A percentile compares a stretch with the other conserved stretches of the same genome.
These are phyloP conservation scores for Trachymyrmex cornetzi DNA, from an alignment of 1,140 invertebrate species.

Conservation along the genomic window DNA sequence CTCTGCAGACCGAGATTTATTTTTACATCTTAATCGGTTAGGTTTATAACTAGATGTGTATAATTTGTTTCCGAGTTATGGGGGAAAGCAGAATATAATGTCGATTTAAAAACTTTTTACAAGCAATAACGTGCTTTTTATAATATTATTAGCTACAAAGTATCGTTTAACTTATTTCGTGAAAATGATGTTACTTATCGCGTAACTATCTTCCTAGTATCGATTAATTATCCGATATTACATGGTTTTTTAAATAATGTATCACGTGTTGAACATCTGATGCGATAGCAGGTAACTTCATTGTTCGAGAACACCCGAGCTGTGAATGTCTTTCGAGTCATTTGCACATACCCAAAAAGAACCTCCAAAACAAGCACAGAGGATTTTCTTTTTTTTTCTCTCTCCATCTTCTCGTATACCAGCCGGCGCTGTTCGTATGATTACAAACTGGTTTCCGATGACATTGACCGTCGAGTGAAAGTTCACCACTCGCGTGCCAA, in stretches of 20 bases:
- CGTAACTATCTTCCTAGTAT: neutral
- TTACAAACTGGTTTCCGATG: constrained; percentile 76
- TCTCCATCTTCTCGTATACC: neutral
- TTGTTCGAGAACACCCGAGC: neutral
- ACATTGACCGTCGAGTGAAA: constrained; percentile 82
- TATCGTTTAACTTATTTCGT: neutral
- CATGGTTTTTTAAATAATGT: neutral
- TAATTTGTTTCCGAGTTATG: neutral
- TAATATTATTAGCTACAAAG: neutral
- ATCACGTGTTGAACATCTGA: neutral
- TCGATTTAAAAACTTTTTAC: neutral
- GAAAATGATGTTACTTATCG: neutral
- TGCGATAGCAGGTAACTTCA: neutral
- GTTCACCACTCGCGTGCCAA: constrained; percentile 62
- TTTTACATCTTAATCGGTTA: neutral
- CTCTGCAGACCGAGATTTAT: neutral
- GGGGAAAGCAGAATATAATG: neutral
- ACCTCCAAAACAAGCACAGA: neutral
- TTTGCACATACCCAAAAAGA: neutral
- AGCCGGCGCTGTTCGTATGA: neutral
- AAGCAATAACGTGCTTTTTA: neutral
- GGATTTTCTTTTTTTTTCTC: neutral
- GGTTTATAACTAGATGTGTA: neutral
- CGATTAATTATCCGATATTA: neutral
- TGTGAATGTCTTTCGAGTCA: neutral